Evolutionary conservation across 2,888 invertebrate species (phyloP), one percentile per base, ranked within the genome.

Genomic region (Cheilosia vulpina): DNA sequence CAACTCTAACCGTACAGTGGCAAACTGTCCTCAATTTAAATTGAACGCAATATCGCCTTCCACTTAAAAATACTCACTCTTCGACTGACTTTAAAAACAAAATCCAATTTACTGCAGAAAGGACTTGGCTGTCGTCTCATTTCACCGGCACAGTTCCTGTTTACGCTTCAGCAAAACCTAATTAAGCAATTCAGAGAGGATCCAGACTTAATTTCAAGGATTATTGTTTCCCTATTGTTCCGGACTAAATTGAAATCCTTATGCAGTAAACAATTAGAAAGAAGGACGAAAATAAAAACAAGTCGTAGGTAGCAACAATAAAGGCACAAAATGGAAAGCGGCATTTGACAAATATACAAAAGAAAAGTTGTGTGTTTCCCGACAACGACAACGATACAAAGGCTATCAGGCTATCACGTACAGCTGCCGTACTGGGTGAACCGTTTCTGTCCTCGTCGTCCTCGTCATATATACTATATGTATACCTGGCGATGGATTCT

Each of bases 221-320:
- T 80, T 80, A 85, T 85, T 85, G 84, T 85, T 76, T 76, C 71
- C 76, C 85, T 55, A 81, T 85, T 85, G 85, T 85, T 66, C 66
- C 57, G 66, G 71, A 76, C 80, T 80, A 85, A 84, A 85, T 81
- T 80, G 81, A 81, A 85, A 81, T 81, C 81, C 80, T 81, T 81
- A 80, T 80, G 76, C 76, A 85, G 72, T 85, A 81, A 85, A 85
- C 80, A 85, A 85, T 85, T 85, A 81, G 72, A 80, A 76, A 85
- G 83, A 68, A 69, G 47, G 57, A 53, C 47, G 47, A 73, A 71
- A 69, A 62, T 43, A 55, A 55, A 17, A 52, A 60, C 24, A 66
- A 72, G 41, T 60, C 15, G 11, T 9, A 45, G 34, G 11, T 9
- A 45, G 34, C 55, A 72, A 71, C 47, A 75, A 71, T 63, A 84